These are phyloP conservation scores for Crocodylus rhombifer DNA, from an alignment of 2,797 vertebrate genomes.

Conservation along the genomic window DNA sequence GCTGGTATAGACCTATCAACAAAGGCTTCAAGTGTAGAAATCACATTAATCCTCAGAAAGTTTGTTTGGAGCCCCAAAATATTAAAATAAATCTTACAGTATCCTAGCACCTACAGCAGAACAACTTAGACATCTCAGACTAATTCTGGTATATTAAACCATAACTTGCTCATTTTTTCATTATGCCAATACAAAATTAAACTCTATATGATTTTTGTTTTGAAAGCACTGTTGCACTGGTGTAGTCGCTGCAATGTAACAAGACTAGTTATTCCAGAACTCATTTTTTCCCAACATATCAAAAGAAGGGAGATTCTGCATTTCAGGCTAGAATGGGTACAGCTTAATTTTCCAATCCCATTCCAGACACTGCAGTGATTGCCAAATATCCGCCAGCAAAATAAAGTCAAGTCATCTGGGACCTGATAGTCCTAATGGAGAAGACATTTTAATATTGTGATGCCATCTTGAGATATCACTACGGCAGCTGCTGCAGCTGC, in stretches of 20 bases:
- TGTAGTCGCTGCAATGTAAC: not conserved
- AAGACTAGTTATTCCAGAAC: not conserved
- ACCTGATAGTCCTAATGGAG: not conserved
- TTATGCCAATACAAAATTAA: not conserved
- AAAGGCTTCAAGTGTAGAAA: not conserved
- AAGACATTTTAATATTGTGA: not conserved
- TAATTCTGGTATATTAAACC: not conserved
- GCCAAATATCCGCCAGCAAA: not conserved
- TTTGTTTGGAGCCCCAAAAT: not conserved
- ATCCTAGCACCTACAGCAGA: not conserved
- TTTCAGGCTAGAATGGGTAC: not conserved
- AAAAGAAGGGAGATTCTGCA: not conserved
- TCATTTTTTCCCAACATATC: not conserved
- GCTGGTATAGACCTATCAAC: not conserved
- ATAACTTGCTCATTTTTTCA: not conserved
- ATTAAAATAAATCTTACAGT: not conserved
- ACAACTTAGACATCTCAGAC: not conserved
- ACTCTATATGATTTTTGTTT: not conserved
- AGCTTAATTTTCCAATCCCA: not conserved
- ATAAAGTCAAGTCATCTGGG: not conserved
- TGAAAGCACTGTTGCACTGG: not conserved
- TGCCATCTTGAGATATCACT: not conserved
- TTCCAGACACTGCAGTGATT: not conserved
- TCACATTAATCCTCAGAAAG: not conserved
- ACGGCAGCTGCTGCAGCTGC: not conserved